Evolutionary conservation across 2,797 vertebrate species (phyloP), one percentile per base, ranked within the genome.

Genomic region (Etheostoma nigrum): DNA sequence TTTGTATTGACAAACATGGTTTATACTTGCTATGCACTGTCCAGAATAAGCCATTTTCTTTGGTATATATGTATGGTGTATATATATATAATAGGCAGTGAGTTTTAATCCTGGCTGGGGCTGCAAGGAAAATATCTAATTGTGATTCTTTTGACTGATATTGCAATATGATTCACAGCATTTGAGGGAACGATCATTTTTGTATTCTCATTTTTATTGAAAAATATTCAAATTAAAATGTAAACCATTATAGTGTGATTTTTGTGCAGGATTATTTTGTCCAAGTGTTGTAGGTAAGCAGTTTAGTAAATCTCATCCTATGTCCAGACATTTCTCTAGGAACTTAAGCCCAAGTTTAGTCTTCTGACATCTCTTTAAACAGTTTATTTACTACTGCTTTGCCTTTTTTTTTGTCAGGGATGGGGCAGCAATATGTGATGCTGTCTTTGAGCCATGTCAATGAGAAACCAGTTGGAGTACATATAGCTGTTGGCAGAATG

Each of bases 401-500:
- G 14, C 49, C n/a, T 69, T 72, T 67, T 72, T 72, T 68, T 51
- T 65, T 72, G 21, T 76, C 42, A 65, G 65, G 65, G 59, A 62
- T 45, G 21, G 19, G 59, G 44, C 62, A 71, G 14, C 51, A 21
- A 40, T 49, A 14, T 74, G 25, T 51, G 33, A 12, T 49, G 51
- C 52, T 74, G 45, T 66, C 11, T n/a, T 14, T 70, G 64, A 67
- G 65, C 21, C 33, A 3, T 67, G 54, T 62, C 44, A 66, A 33
- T 83, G 66, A 74, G 52, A 86, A 81, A 80, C 67, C n/a, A 72
- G 62, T 74, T 88, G 44, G 63, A 78, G 64, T 63, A 76, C 66
- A 84, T 78, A 83, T 83, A 42, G 60, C 64, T 76, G 54, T 82
- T 79, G 85, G 81, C 87, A 79, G 75, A 85, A 81, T 80, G 62